phyloP scores from a whole-genome alignment of 2,888 invertebrate species.

The Aspidiotus rigidus region DNA sequence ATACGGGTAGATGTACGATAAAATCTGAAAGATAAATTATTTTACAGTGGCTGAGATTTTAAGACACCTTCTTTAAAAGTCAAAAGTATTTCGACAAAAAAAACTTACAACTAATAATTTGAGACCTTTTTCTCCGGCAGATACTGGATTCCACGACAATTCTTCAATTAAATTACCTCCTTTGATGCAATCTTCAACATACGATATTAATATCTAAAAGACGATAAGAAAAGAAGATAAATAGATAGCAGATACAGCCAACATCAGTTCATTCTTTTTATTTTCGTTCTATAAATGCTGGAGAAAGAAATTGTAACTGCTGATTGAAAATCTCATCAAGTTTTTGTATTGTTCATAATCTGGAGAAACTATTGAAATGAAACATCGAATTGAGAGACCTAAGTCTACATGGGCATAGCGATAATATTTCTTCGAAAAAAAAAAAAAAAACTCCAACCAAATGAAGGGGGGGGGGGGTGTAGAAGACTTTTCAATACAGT shows the following conservation, averaged over 20 bases:
- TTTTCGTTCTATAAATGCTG: background rate
- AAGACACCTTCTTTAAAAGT: background rate
- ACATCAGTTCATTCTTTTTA: background rate
- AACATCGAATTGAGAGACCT: background rate
- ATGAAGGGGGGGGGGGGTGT: too few relatives aligned
- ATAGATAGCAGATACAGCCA: background rate
- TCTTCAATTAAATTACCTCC: conserved; percentile 60
- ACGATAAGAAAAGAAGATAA: conserved; percentile 4
- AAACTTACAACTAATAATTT: conserved; percentile 65
- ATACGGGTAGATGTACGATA: conserved; percentile 85
- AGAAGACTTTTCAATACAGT: too few relatives aligned
- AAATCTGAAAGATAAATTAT: conserved; percentile 49
- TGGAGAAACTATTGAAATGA: background rate
- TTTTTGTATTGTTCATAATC: background rate
- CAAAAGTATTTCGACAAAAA: conserved; percentile 5
- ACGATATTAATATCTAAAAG: conserved; percentile 48
- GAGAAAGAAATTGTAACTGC: too few relatives aligned
- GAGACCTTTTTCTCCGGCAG: conserved; percentile 80
- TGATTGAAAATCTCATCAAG: background rate
- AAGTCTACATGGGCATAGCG: too few relatives aligned
- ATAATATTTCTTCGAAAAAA: too few relatives aligned
- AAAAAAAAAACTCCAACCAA: too few relatives aligned
- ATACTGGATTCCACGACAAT: conserved; percentile 67
- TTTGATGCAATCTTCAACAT: conserved; percentile 63
- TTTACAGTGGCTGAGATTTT: background rate